Evolutionary conservation across 2,113 vertebrate species (phyloP).

Genomic region (Eptesicus fuscus): DNA sequence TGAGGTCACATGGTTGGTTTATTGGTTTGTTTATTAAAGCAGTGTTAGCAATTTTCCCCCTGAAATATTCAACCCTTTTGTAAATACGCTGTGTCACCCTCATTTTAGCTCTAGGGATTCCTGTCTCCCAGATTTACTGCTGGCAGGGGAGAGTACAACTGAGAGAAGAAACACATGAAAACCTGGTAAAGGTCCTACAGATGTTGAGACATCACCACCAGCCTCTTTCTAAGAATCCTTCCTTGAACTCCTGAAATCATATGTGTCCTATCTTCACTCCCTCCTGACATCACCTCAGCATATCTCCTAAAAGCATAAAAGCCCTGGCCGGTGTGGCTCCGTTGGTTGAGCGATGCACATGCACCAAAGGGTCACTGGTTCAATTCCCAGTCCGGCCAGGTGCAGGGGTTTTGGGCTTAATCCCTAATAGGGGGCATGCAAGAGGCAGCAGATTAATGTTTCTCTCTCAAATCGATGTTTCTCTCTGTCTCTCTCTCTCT

Average conservation of each 20-base stretch:
- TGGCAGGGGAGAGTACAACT: background rate
- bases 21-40: background rate
- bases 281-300: background rate
- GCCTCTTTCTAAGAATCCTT: background rate
- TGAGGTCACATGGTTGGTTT: background rate
- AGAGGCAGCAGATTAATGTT: too few relatives aligned
- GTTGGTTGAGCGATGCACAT: too few relatives aligned
- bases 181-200: background rate
- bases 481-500: too few relatives aligned
- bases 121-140: background rate
- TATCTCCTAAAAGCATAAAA: background rate
- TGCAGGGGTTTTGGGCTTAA: too few relatives aligned
- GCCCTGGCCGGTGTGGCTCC: too few relatives aligned
- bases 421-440: too few relatives aligned
- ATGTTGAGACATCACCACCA: background rate
- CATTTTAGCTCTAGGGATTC: background rate
- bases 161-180: background rate
- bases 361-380: too few relatives aligned
- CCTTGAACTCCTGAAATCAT: background rate
- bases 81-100: background rate
- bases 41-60: background rate
- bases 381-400: too few relatives aligned
- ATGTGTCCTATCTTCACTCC: background rate
- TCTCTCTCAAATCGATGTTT: too few relatives aligned
- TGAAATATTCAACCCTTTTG: background rate